A percentile compares a stretch with the other conserved stretches of the same genome.
phyloP scores from a whole-genome alignment of 2,797 vertebrate species.

The Microhierax caerulescens region DNA sequence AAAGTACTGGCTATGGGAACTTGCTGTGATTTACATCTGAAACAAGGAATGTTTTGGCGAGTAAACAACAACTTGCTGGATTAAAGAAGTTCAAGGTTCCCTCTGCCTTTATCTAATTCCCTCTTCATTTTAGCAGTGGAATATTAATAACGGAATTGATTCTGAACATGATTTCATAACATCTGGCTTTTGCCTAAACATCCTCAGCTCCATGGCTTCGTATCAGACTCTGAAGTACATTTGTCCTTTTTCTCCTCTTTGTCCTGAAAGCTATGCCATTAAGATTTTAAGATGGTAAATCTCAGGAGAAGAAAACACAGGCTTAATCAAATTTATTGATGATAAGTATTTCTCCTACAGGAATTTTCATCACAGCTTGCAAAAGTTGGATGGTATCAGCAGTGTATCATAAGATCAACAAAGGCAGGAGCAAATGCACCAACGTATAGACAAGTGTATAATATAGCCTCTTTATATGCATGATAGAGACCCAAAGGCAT shows the following conservation, averaged over 20 bases:
- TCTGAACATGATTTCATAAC: not conserved
- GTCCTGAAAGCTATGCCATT: not conserved
- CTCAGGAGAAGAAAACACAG: not conserved
- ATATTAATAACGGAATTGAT: not conserved
- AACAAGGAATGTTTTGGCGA: not conserved
- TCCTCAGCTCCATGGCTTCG: not conserved
- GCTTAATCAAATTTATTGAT: not conserved
- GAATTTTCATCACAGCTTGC: not conserved
- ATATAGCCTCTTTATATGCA: not conserved
- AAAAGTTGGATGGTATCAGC: not conserved
- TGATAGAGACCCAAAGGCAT: not conserved
- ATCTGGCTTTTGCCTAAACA: not conserved
- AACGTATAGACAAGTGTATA: not conserved
- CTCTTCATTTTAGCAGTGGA: not conserved
- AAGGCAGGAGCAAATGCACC: not conserved
- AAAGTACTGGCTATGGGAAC: not conserved
- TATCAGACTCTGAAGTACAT: not conserved
- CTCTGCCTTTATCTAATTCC: not conserved
- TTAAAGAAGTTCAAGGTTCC: not conserved
- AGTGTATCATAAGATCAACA: rapidly evolving
- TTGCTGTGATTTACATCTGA: not conserved
- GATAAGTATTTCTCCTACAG: not conserved
- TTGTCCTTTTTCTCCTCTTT: not conserved
- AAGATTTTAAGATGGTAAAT: not conserved
- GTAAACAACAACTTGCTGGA: not conserved